Conservation (phyloP, 1,140 invertebrate genomes). For the Rhynchophorus ferrugineus region DNA sequence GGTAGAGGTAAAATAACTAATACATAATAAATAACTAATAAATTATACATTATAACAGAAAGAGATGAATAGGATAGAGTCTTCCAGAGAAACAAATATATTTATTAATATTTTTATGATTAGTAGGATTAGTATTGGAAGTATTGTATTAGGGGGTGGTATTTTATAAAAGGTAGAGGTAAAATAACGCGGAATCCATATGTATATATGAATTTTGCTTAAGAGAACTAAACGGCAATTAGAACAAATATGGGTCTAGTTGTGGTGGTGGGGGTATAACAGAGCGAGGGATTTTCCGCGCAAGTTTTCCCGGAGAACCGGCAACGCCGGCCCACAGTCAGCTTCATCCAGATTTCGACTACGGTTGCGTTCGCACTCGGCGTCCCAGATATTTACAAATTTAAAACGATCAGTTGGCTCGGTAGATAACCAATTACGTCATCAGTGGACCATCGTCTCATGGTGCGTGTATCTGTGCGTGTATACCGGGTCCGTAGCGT, state of each 20-base stretch:
- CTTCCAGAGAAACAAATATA: no score
- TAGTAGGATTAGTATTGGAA: no score
- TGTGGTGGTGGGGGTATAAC: slow-evolving; percentile 8
- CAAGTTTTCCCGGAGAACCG: slow-evolving; percentile 19
- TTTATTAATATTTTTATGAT: no score
- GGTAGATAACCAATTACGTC: slow-evolving; percentile 20
- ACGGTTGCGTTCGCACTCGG: slow-evolving; percentile 17
- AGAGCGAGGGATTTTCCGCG: slow-evolving; percentile 17
- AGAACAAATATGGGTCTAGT: slow-evolving; percentile 3
- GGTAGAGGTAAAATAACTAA: no score
- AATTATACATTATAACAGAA: no score
- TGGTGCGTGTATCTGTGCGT: slow-evolving; percentile 18
- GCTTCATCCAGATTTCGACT: slow-evolving; percentile 19
- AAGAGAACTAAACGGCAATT: background rate
- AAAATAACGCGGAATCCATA: no score
- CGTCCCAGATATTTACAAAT: slow-evolving; percentile 27
- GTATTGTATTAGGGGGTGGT: no score
- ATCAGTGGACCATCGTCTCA: slow-evolving; percentile 16
- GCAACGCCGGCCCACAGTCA: slow-evolving; percentile 15
- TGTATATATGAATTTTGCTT: background rate
- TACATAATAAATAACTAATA: no score
- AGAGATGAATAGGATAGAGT: no score
- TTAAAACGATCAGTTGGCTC: slow-evolving; percentile 23
- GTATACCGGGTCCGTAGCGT: slow-evolving; percentile 9
- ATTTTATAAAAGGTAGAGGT: no score